Base-by-base conservation (phyloP, 2,888 invertebrate genomes). In the Tetramorium bicarinatum region DNA sequence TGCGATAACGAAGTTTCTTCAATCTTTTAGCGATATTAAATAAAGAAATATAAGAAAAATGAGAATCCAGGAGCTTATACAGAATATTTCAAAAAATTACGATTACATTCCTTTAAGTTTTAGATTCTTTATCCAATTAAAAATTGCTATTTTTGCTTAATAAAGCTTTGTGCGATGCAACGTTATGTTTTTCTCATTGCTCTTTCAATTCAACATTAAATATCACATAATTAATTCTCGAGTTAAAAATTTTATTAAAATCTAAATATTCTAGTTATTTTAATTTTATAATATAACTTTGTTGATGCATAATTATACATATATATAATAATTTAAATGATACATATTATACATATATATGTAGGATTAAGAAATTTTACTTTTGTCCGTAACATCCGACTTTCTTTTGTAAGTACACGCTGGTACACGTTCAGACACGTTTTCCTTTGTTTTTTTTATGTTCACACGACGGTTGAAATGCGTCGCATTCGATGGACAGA, bases 61-160 rank as follows among this genome's bases (percentile, higher is more conserved):
- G 6, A 47, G 21, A 29, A 18, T 13, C 18, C 13, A 47, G 44
- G 13, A 29, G 29, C 49, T 59, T 29, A 18, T 59, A 44, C 13
- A 44, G 41, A 61, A 61, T 61, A 74, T n/a, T 49, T 64, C 13
- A 49, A 64, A 64, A 38, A 64, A 25, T 64, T 64, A 64, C 15
- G 21, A 49, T 15, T 34, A 34, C 7, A 34, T 38, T 49, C 62
- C n/a, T 49, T 34, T 13, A 54, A 47, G n/a, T 61, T 61, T 15
- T 47, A 15, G 7, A 62, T 75, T 75, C 18, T 64, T 75, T 38
- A 62, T 38, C 34, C 21, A 62, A 61, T 75, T 75, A 47, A 75
- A 11, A 47, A 21, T 21, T 38, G 11, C 3, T 47, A 3, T 9
- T 44, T 61, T 62, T 47, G 4, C 9, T 49, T 61, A 47, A 25